Base-by-base conservation (phyloP, 2,797 vertebrate genomes). In the Coilia nasus region DNA sequence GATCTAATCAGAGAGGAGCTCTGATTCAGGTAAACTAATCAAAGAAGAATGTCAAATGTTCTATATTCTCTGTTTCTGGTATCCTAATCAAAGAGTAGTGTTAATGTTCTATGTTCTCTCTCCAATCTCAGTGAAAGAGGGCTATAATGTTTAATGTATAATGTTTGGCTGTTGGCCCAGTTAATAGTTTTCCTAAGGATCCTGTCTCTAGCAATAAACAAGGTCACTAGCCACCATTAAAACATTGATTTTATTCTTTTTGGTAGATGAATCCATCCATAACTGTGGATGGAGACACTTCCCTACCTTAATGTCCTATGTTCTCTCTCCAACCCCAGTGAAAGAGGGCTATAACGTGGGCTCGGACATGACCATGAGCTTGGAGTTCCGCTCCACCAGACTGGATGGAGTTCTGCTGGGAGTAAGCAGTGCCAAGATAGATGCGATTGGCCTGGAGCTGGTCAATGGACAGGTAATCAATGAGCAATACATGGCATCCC, bases 371-470 rank as follows among this genome's bases (percentile, higher is more conserved):
- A 95, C 95, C 0, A 93, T 98, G 89, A 93, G 94, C 0, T 91
- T 99, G 83, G 97, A 98, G 90, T 98, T 99, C 88, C 96, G 96
- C 14, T 98, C 97, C 0, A 95, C 95, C 9, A 91, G 89, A 0
- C 90, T 85, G 47, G 96, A 96, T 0, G 97, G 95, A 0, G 90
- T 97, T 75, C 94, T 99, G 9, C 87, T 99, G 0, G 98, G 98
- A 0, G 92, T 99, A 91, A 99, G 98, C 93, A 99, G 96, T 0
- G 95, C 97, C 2, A 98, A 97, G 83, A 96, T 99, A 0, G 98
- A 99, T 4, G 98, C 97, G 17, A 91, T 99, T 0, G 98, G 98
- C 6, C 89, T 99, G 86, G 98, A 99, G 91, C 93, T 99, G 46
- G 88, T 97, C 25, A 92, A 94, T 0, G 97, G 98, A 92, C 97